A percentile compares a stretch with the other conserved stretches of the same genome.
Evolutionary conservation across 2,888 invertebrate species (phyloP).

Genomic region (Agonopterix arenella): DNA sequence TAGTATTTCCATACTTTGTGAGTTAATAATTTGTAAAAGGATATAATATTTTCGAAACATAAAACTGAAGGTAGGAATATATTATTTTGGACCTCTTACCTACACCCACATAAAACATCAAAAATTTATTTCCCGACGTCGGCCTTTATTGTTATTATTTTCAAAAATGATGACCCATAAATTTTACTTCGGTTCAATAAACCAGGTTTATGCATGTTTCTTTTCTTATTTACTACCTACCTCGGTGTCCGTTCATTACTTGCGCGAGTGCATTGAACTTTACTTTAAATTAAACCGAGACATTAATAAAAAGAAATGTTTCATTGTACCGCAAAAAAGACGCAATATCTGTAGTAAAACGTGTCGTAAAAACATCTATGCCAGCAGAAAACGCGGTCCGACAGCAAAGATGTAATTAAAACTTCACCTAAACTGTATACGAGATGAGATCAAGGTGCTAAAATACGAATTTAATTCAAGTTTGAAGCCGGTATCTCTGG

Average conservation of each 20-base stretch:
- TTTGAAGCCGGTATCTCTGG: background rate
- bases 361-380: no score
- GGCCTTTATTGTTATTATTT: conserved; percentile 5
- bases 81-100: background rate
- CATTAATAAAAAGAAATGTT: no score
- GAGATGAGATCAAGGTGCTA: background rate
- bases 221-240: background rate
- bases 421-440: background rate
- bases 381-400: background rate
- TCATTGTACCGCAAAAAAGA: no score
- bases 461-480: no score
- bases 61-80: no score
- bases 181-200: conserved; percentile 13
- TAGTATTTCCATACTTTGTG: no score
- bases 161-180: conserved; percentile 15
- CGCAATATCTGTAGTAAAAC: no score
- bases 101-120: conserved; percentile 1
- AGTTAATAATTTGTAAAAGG: no score
- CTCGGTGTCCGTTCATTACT: background rate
- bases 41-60: no score
- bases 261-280: conserved; percentile 1
- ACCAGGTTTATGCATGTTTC: conserved; percentile 11
- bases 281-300: background rate
- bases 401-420: background rate
- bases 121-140: conserved; percentile 5